Evolutionary conservation across 2,113 vertebrate species (phyloP).

Genomic region (Larimichthys crocea): DNA sequence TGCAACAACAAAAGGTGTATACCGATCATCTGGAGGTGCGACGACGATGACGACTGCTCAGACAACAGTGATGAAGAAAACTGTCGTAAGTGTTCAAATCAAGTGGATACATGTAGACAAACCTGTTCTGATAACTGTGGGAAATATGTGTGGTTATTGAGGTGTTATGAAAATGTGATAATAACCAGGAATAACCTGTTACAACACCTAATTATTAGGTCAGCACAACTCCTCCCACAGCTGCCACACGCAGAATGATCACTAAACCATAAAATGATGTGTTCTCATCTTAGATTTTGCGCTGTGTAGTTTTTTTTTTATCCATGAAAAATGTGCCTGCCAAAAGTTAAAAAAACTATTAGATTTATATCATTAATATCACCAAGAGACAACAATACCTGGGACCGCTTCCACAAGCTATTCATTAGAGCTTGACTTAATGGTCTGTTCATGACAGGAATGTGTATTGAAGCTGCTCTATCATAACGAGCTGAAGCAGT

Average conservation of each 20-base stretch:
- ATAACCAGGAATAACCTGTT: background rate
- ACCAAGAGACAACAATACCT: conserved; percentile 7
- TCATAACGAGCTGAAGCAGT: conserved; percentile 38
- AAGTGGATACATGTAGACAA: background rate
- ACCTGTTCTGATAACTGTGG: background rate
- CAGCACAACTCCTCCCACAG: background rate
- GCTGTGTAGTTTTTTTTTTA: background rate
- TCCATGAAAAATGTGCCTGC: background rate
- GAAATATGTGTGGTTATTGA: background rate
- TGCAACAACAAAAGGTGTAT: conserved; percentile 95
- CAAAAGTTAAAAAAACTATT: conserved; percentile 2
- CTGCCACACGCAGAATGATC: background rate
- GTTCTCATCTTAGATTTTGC: background rate
- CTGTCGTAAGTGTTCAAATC: conserved; percentile 90
- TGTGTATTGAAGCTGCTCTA: conserved; percentile 9
- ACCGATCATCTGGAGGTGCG: conserved; percentile 94
- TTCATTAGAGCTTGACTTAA: conserved; percentile 15
- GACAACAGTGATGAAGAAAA: conserved; percentile 98
- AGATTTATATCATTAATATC: background rate
- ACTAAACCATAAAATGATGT: background rate
- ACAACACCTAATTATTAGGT: background rate
- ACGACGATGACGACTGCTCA: conserved; percentile 96
- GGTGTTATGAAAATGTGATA: background rate
- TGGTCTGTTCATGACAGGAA: conserved; percentile 29
- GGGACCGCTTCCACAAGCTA: background rate